A percentile compares a stretch with the other conserved stretches of the same genome.
Conservation (phyloP, 2,797 vertebrate genomes). For the Lycodopsis pacificus region DNA sequence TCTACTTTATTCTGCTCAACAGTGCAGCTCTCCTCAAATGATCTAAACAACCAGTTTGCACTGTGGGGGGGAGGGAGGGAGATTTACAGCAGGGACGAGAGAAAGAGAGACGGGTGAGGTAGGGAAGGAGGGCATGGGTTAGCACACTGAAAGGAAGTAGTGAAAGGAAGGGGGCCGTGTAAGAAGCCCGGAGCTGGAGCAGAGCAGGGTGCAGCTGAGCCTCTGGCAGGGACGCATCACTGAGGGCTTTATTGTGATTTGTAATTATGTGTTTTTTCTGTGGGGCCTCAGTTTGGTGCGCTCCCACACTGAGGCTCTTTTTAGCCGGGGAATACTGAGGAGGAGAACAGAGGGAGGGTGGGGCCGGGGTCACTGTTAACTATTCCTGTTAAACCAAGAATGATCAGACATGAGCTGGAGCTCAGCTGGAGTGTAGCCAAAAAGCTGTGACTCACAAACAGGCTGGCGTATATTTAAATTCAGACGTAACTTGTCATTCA, state of each 20-base stretch:
- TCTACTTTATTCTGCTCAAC: neutral
- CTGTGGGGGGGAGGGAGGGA: neutral
- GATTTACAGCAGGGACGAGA: constrained; percentile 35
- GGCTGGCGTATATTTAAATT: constrained; percentile 40
- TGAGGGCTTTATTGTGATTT: constrained; percentile 87
- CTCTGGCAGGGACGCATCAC: constrained; percentile 72
- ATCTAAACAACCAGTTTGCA: neutral
- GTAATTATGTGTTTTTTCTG: constrained; percentile 86
- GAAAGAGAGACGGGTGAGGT: constrained; percentile 16
- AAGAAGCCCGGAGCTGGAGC: constrained; percentile 67
- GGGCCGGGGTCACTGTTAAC: constrained; percentile 68
- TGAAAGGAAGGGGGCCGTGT: constrained; percentile 15
- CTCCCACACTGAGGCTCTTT: constrained; percentile 82
- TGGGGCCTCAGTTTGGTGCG: constrained; percentile 80
- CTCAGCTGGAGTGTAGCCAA: constrained; percentile 17
- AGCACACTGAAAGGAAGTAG: constrained; percentile 48
- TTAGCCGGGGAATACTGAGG: constrained; percentile 78
- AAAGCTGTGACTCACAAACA: constrained; percentile 22
- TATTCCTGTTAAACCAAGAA: constrained; percentile 67
- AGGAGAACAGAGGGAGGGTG: constrained; percentile 74
- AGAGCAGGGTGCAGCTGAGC: constrained; percentile 80
- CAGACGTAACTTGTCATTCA: constrained; percentile 11
- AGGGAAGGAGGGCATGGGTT: constrained; percentile 34
- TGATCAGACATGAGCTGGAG: constrained; percentile 47
- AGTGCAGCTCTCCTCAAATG: neutral